Percentiles rank a stretch among this genome's conserved stretches.
Conservation (phyloP, 2,113 vertebrate species). For the Ceyx margarethae region DNA sequence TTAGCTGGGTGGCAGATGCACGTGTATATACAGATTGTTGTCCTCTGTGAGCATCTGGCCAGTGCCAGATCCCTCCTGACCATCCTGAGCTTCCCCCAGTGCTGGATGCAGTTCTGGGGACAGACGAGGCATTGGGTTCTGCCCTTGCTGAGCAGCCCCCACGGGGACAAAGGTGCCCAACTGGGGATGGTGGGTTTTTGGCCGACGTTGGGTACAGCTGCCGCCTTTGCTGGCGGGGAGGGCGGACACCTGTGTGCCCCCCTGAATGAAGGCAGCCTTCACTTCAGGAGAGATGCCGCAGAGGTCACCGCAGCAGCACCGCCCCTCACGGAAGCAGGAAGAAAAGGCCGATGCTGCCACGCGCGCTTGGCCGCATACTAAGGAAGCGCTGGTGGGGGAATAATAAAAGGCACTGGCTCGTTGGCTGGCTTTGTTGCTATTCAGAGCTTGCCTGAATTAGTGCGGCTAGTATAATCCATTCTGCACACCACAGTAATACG, state of each 20-base stretch:
- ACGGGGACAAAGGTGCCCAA: rapidly evolving
- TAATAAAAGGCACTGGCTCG: constrained; percentile 6
- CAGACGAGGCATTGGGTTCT: rapidly evolving
- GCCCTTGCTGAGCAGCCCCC: background rate
- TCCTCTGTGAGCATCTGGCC: background rate
- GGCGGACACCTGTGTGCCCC: background rate
- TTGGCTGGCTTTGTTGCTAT: background rate
- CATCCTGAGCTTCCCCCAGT: background rate
- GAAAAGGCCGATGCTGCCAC: background rate
- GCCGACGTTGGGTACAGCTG: background rate
- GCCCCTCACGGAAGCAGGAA: background rate
- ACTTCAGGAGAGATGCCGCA: background rate
- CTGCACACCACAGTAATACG: background rate
- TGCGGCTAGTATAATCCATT: background rate
- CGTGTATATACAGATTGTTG: rapidly evolving
- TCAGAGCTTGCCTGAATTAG: background rate
- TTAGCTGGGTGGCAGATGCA: background rate
- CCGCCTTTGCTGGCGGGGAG: background rate
- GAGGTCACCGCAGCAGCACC: background rate
- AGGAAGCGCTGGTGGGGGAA: background rate
- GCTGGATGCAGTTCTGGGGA: too few relatives aligned
- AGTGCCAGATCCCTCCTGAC: background rate
- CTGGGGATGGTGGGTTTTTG: rapidly evolving
- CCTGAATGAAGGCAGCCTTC: constrained; percentile 33
- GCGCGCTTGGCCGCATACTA: background rate